Percentiles rank a stretch among this genome's conserved stretches.
Conservation (phyloP, 2,797 vertebrate species). For the Acanthopagrus latus region DNA sequence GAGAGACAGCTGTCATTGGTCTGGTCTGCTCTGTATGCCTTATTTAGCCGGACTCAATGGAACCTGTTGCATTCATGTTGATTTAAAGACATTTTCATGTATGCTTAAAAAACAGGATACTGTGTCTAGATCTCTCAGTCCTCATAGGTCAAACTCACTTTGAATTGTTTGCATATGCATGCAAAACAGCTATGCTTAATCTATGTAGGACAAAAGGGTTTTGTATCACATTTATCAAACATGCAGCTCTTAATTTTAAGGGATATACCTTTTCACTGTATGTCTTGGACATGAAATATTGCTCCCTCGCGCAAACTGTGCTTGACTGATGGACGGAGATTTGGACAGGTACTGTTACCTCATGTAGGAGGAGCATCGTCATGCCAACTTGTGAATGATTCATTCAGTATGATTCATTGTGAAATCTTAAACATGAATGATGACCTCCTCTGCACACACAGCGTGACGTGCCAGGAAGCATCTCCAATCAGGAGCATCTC, state of each 20-base stretch:
- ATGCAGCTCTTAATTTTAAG: conserved; percentile 1
- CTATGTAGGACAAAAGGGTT: conserved; percentile 2
- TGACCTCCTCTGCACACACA: conserved; percentile 6
- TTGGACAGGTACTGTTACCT: conserved; percentile 29
- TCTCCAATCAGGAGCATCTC: conserved; percentile 24
- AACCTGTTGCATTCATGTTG: conserved; percentile 19
- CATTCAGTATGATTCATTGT: conserved; percentile 71
- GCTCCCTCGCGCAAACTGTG: conserved; percentile 16
- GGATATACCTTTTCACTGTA: background rate
- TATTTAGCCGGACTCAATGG: conserved; percentile 34
- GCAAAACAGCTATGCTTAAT: conserved; percentile 8
- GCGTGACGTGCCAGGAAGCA: conserved; percentile 9
- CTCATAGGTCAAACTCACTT: background rate
- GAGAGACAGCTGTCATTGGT: conserved; percentile 80
- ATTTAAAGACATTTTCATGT: conserved; percentile 18
- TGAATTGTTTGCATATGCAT: conserved; percentile 16
- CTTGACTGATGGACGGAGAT: conserved; percentile 13
- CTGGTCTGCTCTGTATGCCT: conserved; percentile 46
- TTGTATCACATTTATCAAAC: background rate
- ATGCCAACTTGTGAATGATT: conserved; percentile 72
- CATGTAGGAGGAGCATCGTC: conserved; percentile 59
- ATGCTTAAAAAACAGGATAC: background rate
- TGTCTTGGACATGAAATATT: background rate
- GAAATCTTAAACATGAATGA: conserved; percentile 59
- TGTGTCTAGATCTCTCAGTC: background rate